Evolutionary conservation across 2,888 invertebrate genomes (phyloP), one percentile per base, ranked within the genome.

Genomic region (Ischnus inquisitorius): DNA sequence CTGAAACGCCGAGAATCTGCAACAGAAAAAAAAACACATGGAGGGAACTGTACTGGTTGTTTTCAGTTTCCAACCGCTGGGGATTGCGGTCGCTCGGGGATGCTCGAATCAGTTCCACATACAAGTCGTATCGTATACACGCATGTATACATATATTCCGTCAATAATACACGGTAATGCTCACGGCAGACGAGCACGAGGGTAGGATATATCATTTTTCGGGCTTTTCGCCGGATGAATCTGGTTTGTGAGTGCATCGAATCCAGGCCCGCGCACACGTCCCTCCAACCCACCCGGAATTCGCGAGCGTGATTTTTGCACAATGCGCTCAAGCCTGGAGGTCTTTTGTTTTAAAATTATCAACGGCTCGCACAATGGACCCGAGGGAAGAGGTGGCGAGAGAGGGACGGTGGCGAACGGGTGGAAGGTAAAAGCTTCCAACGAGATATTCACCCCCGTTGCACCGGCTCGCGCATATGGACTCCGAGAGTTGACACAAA

Each of bases 271-370:
- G 34, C 34, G 34, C 34, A 34, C 41, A 25, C n/a, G 10, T 51
- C 51, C 71, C 64, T 57, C 67, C 67, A 51, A 43, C 57, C 76
- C 16, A 48, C 14, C 48, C 28, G 34, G 62, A 64, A 48, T 19
- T 54, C 78, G 64, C 43, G 51, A 67, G 54, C 82, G 88, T 90
- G 91, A 92, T 92, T 92, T 92, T 92, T 92, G 90, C 89, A 92
- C 92, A 92, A 92, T 91, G 92, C 87, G 76, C 87, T 85, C 87
- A 79, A 85, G 81, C 89, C 83, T 83, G 87, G 75, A 60, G 88
- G 88, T 82, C 86, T 90, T 92, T 93, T 92, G 92, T 93, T 92
- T 90, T 88, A 91, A 93, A 93, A 93, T 93, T 93, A 93, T 93
- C 93, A 93, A 93, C 92, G 90, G 91, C 91, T 91, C 90, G 90